Base-by-base conservation (phyloP, 2,797 vertebrate species). In the Crenuchus spilurus region DNA sequence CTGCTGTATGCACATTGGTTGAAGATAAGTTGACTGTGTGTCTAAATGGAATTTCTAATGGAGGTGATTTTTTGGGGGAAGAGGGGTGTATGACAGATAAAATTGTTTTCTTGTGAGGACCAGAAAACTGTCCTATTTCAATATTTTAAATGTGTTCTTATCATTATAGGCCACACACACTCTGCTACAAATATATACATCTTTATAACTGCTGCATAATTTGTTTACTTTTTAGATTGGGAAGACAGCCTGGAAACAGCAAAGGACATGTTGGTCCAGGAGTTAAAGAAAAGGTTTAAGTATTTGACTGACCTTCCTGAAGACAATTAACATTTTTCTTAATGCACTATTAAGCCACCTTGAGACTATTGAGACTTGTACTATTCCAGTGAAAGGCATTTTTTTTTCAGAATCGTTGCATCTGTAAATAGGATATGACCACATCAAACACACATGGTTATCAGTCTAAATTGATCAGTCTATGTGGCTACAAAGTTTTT, bases 141-240 rank as follows among this genome's bases (percentile, higher is more conserved):
- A n/a, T n/a, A n/a, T n/a, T n/a, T n/a, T n/a, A n/a, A n/a, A n/a
- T n/a, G n/a, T n/a, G n/a, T n/a, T n/a, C n/a, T n/a, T n/a, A n/a
- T n/a, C n/a, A n/a, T n/a, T n/a, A n/a, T n/a, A n/a, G n/a, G n/a
- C n/a, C n/a, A 20, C 44, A 33, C 60, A 62, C 31, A 66, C 61
- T 6, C 22, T n/a, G 4, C 10, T 8, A 52, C 18, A 26, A n/a
- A 9, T 7, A 13, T 5, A 16, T 26, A 1, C 20, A 62, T 55
- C 16, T 31, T 39, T 26, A 28, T 28, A 62, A 42, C 16, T 62
- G 37, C 13, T 3, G 2, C 9, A 18, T 48, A 5, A 4, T 20
- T 52, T 46, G 28, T 64, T 70, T 77, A 28, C 13, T 49, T 44
- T 76, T 46, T 60, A 85, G 80, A 60, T 26, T 80, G 70, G 68